A percentile compares a stretch with the other conserved stretches of the same genome.
Evolutionary conservation across 2,888 invertebrate species (phyloP).

Genomic region (Acrobasis suavella): DNA sequence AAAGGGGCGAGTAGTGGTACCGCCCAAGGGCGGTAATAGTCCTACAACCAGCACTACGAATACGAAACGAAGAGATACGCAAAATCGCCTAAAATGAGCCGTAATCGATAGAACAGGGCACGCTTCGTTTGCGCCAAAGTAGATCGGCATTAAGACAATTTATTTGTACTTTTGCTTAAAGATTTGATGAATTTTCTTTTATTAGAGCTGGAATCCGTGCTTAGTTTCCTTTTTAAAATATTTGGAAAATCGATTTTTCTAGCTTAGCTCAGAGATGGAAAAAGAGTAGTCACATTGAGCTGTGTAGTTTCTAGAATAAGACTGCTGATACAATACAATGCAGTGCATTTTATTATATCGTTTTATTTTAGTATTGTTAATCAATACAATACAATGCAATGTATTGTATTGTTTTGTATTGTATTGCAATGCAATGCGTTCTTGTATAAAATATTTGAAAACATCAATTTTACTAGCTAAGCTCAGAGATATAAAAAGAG

Average conservation of each 20-base stretch:
- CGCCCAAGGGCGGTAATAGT: too few species aligned
- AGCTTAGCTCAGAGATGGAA: too few species aligned
- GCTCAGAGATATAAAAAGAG: too few species aligned
- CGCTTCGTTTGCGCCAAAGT: conserved; percentile 15
- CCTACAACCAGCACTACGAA: background rate
- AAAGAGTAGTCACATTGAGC: too few species aligned
- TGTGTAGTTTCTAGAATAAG: background rate
- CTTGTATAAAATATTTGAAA: background rate
- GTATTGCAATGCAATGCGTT: too few species aligned
- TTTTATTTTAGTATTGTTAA: too few species aligned
- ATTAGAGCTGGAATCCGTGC: background rate
- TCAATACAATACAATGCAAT: too few species aligned
- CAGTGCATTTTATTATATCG: too few species aligned
- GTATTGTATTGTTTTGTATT: too few species aligned
- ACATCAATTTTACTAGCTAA: too few species aligned
- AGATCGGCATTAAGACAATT: conserved; percentile 20
- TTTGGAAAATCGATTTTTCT: background rate
- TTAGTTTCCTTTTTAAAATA: background rate
- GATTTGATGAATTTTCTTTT: conserved; percentile 13
- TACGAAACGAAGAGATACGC: conserved; percentile 22
- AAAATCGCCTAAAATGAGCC: conserved; percentile 12
- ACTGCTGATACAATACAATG: too few species aligned
- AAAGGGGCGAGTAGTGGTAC: too few species aligned
- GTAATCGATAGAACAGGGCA: conserved; percentile 22
- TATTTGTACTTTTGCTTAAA: conserved; percentile 16